Evolutionary conservation across 2,888 invertebrate genomes (phyloP), one percentile per base, ranked within the genome.

Genomic region (Anodontia alba): DNA sequence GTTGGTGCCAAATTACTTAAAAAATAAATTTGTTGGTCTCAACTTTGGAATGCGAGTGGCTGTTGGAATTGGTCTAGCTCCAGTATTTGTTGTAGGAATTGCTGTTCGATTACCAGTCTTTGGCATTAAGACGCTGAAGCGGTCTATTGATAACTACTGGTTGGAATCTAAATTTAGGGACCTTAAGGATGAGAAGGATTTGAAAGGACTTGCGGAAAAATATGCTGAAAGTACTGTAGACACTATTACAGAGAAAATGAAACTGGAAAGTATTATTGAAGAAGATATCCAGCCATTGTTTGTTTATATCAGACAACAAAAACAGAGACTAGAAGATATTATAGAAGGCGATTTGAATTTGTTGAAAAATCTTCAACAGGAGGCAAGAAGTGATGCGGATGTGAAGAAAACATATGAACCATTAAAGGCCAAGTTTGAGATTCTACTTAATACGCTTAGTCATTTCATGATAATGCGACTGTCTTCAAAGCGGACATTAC

Each of bases 41-140:
- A 85, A 80, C 43, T 62, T 82, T 20, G 88, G 88, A 20, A 81
- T 83, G 29, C 84, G 81, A 66, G 78, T 89, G 29, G 83, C 84
- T 20, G 57, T 91, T 10, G 88, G 90, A 36, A 82, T 91, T 73
- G 88, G 89, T 15, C 79, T 89, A 66, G 83, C 91, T 29, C 91
- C 91, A 10, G 88, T 90, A 0, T 81, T 90, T 15, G 68, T 91
- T 54, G 81, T 89, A 42, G 86, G 87, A 15, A 88, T 86, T 23
- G 72, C 88, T 49, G 80, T 89, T 1, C 77, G 88, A 8, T 76
- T 90, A 31, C 90, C 91, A 62, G 81, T 88, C 10, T 88, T 83
- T 77, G 90, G 89, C 5, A 62, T 88, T 20, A 83, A 83, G 29
- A 78, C 87, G 8, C 77, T 89, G 26, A 86, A 84, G 17, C 83